Base-by-base conservation (phyloP, 2,113 vertebrate genomes). In the Laterallus jamaicensis region DNA sequence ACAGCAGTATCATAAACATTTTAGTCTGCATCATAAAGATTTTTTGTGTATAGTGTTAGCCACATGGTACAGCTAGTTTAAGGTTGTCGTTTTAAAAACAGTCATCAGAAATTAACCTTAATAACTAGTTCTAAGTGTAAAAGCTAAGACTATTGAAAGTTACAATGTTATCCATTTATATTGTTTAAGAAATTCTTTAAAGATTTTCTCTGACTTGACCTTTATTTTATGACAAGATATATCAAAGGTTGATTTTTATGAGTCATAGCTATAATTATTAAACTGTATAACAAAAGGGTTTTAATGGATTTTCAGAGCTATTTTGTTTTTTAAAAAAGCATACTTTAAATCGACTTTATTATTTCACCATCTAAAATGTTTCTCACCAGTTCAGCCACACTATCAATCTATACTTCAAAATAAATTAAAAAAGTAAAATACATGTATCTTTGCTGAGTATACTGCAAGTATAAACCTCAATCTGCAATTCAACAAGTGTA, bases 251-350 rank as follows among this genome's bases (percentile, higher is more conserved):
- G 97, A 97, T 97, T 95, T 97, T 71, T 97, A 68, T 97, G 97
- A 98, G 92, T 98, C 98, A 98, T 28, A 95, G 49, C 52, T 88
- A 44, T 96, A 97, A 97, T 98, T 97, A 94, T 97, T 96, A 96
- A 64, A 90, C 29, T 86, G 49, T 90, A 77, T 88, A 90, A 76
- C 64, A 82, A 77, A 40, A 39, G 28, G 12, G 96, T 90, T 52
- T 91, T 93, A 96, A 92, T 96, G 93, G 92, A 90, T 97, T 95
- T 96, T 75, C 60, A 66, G 67, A 97, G 49, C 31, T 87, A 58
- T 78, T 96, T 92, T 89, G 15, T 75, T 94, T 25, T 8, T 15
- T 3, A 50, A 80, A 86, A 52, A 78, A 92, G 88, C 97, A 82
- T 91, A 75, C 14, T 74, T 70, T 19, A 3, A 10, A 95, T 95